Evolutionary conservation across 2,888 invertebrate species (phyloP).

Genomic region (Drosophila setosimentum): DNA sequence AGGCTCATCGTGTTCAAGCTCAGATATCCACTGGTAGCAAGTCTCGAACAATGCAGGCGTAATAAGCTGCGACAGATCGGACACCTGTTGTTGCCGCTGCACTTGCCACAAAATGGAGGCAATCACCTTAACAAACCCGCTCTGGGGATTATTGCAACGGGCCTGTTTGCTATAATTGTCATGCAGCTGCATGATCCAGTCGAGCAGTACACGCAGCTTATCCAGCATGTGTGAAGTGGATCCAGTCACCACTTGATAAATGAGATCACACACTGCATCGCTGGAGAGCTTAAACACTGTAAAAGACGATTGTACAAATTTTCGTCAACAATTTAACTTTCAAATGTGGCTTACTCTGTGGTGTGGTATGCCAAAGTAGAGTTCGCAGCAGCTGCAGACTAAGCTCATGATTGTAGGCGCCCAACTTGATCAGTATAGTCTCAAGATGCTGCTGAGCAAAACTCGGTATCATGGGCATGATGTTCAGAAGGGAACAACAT

Average conservation of each 20-base stretch:
- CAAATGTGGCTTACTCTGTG: constrained; percentile 78
- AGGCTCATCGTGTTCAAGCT: constrained; percentile 89
- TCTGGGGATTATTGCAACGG: constrained; percentile 84
- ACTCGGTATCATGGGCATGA: constrained; percentile 88
- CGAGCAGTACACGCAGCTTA: constrained; percentile 89
- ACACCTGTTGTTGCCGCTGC: constrained; percentile 88
- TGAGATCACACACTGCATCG: constrained; percentile 90
- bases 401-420: constrained; percentile 88
- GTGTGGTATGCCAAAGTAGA: constrained; percentile 87
- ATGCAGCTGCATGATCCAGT: constrained; percentile 88
- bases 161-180: constrained; percentile 81
- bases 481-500: constrained; percentile 90
- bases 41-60: constrained; percentile 91
- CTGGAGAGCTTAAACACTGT: constrained; percentile 85
- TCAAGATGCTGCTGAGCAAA: constrained; percentile 88
- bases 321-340: neutral
- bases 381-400: constrained; percentile 87
- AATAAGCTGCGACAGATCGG: constrained; percentile 89
- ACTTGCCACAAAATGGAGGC: constrained; percentile 93
- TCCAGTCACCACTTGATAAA: constrained; percentile 91
- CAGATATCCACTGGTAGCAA: constrained; percentile 91
- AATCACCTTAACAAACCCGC: constrained; percentile 89
- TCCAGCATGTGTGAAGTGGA: constrained; percentile 85
- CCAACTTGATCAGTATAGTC: constrained; percentile 89
- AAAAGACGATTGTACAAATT: constrained; percentile 1